phyloP scores from a whole-genome alignment of 2,888 invertebrate genomes.

The Cataglyphis livida region DNA sequence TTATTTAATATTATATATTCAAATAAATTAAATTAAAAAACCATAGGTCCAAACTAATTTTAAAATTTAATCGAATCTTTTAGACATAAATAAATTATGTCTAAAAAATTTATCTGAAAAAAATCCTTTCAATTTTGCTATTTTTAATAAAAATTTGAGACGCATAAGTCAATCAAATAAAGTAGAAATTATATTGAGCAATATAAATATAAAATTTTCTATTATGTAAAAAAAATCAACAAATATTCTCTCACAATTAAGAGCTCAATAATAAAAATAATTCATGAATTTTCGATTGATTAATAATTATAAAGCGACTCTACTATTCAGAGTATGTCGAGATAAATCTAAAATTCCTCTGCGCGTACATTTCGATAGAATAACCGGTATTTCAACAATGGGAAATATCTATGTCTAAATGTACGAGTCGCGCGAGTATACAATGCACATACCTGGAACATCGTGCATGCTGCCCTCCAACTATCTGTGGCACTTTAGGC shows the following conservation, averaged over 20 bases:
- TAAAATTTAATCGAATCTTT: background rate
- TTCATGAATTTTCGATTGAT: background rate
- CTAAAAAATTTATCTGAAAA: background rate
- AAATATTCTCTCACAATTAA: background rate
- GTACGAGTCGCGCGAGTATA: constrained; percentile 58
- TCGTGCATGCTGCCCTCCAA: constrained; percentile 35
- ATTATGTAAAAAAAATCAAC: background rate
- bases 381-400: constrained; percentile 23
- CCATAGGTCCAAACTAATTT: background rate
- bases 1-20: background rate
- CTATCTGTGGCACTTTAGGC: constrained; percentile 67
- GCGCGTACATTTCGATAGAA: constrained; percentile 24
- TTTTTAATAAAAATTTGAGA: background rate
- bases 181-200: background rate
- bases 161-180: background rate
- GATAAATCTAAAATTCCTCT: background rate
- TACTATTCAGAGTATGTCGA: constrained; percentile 4
- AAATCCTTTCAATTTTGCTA: background rate
- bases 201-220: background rate
- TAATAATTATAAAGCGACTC: background rate
- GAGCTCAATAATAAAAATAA: background rate
- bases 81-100: background rate
- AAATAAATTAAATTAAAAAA: constrained; percentile 6
- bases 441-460: constrained; percentile 62
- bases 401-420: constrained; percentile 64